Base-by-base conservation (phyloP, 2,797 vertebrate genomes). In the Odontamblyopus rebecca region DNA sequence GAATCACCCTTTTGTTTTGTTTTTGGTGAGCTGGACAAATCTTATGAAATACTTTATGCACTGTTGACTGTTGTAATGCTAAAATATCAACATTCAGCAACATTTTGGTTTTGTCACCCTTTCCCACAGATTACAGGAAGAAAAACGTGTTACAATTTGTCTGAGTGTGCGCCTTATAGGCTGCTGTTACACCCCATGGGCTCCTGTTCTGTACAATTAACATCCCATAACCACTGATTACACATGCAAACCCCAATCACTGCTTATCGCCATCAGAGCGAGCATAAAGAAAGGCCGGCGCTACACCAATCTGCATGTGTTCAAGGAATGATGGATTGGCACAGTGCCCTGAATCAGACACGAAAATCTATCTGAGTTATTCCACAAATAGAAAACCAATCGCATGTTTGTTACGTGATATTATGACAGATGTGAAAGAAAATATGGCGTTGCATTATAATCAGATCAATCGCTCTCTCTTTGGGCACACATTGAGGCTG, bases 281-380 rank as follows among this genome's bases (percentile, higher is more conserved):
- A 66, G 79, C 51, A 70, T 78, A 82, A 70, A 59, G 67, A 75
- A 63, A 44, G 78, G 74, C 74, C 57, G 3, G 71, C 68, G 77
- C 71, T 5, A 9, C 18, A 13, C 78, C 71, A 76, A 89, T 85
- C 79, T 83, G 79, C 85, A 81, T 80, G 83, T 63, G 32, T 73
- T 87, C 87, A 85, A 84, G 84, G 82, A 84, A 85, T 90, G 90
- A 92, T 79, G 81, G 86, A 92, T 91, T 60, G 80, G 79, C 67
- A 64, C 4, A 5, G 76, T 60, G 66, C 77, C 57, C 67, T 61
- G 76, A 68, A 76, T 82, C 76, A 72, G 89, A 89, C 88, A 53
- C 71, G 73, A 85, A 88, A 89, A 93, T 93, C 88, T 72, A 91
- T 93, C 88, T 88, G 76, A 83, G 80, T 92, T 89, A 91, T 81